Evolutionary conservation across 2,888 invertebrate genomes (phyloP).

Genomic region (Oscheius myriophilus): DNA sequence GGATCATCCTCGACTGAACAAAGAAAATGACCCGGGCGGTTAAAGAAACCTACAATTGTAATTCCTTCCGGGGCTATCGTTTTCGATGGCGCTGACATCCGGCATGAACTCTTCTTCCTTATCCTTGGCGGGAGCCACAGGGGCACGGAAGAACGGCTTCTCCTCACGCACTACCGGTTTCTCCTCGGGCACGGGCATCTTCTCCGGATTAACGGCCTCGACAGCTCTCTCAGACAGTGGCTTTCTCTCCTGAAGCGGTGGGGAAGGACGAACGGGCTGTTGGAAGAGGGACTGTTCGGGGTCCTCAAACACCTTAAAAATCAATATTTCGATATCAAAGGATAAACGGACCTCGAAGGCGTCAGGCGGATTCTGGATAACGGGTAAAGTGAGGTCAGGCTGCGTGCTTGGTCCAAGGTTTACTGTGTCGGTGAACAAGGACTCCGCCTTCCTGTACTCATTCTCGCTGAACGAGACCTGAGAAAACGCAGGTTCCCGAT

Average conservation of each 20-base stretch:
- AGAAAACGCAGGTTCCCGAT: background rate
- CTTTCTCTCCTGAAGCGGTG: too few relatives aligned
- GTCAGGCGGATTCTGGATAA: slow-evolving; percentile 13
- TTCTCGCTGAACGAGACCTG: slow-evolving; percentile 20
- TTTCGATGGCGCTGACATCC: slow-evolving; percentile 1
- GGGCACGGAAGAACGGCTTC: background rate
- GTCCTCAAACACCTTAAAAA: slow-evolving; percentile 16
- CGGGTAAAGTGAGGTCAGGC: slow-evolving; percentile 23
- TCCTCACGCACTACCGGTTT: background rate
- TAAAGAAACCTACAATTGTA: background rate
- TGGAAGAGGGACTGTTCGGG: background rate
- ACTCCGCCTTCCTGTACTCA: slow-evolving; percentile 19
- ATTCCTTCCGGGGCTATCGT: background rate
- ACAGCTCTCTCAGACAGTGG: too few relatives aligned
- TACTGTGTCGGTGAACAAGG: slow-evolving; percentile 27
- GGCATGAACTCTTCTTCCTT: too few relatives aligned
- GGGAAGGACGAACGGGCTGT: too few relatives aligned
- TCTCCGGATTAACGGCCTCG: too few relatives aligned
- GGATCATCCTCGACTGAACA: slow-evolving; percentile 18
- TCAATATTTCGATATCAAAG: background rate
- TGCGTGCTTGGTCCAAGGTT: slow-evolving; percentile 5
- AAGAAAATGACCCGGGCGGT: too few relatives aligned
- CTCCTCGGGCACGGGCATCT: background rate
- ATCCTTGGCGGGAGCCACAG: background rate
- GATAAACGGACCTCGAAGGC: slow-evolving; percentile 22